These are phyloP conservation scores for Agriopis aurantiaria DNA, from an alignment of 2,888 invertebrate genomes.

Conservation along the genomic window DNA sequence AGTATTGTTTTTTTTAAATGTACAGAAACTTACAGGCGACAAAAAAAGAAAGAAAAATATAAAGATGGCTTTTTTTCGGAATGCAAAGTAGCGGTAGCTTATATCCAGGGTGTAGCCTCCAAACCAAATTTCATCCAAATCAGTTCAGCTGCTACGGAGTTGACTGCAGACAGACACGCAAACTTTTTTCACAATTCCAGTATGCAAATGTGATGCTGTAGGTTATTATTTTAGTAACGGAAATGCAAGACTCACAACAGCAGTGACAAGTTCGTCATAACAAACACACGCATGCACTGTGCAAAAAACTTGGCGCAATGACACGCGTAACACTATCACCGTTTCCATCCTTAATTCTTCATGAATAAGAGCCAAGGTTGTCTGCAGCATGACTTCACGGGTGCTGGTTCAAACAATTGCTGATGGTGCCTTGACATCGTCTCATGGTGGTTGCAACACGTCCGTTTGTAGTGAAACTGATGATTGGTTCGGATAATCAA, in stretches of 20 bases:
- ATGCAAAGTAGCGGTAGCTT: too few species aligned
- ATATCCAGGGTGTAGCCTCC: too few species aligned
- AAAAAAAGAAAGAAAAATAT: too few species aligned
- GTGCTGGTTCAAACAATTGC: constrained; percentile 60
- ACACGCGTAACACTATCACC: constrained; percentile 1
- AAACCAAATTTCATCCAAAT: too few species aligned
- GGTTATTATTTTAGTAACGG: too few species aligned
- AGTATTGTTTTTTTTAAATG: too few species aligned
- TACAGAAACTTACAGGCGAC: too few species aligned
- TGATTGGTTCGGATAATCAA: constrained; percentile 29
- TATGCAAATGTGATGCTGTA: too few species aligned
- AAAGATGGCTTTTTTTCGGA: too few species aligned
- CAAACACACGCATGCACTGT: constrained; percentile 1
- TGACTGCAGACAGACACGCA: too few species aligned
- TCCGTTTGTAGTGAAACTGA: constrained; percentile 39
- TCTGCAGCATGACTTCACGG: constrained; percentile 52
- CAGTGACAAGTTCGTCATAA: constrained; percentile 3
- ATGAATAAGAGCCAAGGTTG: constrained; percentile 41
- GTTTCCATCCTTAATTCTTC: constrained; percentile 25
- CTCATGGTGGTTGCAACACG: constrained; percentile 37
- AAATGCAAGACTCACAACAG: neutral
- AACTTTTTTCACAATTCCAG: too few species aligned
- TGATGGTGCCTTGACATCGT: constrained; percentile 68
- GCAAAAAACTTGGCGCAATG: constrained; percentile 33
- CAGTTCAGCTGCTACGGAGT: too few species aligned